phyloP scores from a whole-genome alignment of 2,888 invertebrate species.

The Pristionchus entomophagus region DNA sequence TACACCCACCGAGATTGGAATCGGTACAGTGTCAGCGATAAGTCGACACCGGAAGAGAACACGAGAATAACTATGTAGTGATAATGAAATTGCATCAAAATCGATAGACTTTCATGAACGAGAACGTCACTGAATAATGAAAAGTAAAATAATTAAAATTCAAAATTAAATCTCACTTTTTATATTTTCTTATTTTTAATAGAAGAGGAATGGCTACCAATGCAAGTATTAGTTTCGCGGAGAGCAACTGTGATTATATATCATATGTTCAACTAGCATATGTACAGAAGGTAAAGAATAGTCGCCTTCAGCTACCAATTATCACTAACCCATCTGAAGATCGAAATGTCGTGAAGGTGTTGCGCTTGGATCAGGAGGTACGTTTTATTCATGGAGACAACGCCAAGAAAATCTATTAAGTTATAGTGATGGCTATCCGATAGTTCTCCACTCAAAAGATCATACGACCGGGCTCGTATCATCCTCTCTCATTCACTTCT shows the following conservation, averaged over 20 bases:
- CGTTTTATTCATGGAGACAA: not conserved
- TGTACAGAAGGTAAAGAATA: not conserved
- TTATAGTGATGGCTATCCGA: not conserved
- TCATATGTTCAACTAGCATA: not conserved
- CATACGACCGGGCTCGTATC: not conserved
- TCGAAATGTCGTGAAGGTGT: not conserved
- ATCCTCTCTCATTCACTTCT: not conserved
- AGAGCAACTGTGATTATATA: not conserved
- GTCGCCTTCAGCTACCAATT: no score
- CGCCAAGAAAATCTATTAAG: not conserved
- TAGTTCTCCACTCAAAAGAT: conserved; percentile 11
- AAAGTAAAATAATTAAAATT: not conserved
- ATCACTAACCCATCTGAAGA: not conserved
- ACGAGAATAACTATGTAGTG: not conserved
- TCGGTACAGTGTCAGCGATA: not conserved
- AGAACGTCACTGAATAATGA: not conserved
- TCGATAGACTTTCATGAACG: not conserved
- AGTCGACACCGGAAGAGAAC: not conserved
- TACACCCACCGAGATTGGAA: not conserved
- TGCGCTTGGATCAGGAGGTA: not conserved
- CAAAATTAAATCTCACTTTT: not conserved
- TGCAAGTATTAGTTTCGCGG: not conserved
- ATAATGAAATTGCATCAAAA: not conserved
- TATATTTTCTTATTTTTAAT: not conserved
- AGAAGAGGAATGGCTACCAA: not conserved